These are phyloP conservation scores for Platycercus adscitus DNA, from an alignment of 2,113 vertebrate genomes.

Conservation along the genomic window DNA sequence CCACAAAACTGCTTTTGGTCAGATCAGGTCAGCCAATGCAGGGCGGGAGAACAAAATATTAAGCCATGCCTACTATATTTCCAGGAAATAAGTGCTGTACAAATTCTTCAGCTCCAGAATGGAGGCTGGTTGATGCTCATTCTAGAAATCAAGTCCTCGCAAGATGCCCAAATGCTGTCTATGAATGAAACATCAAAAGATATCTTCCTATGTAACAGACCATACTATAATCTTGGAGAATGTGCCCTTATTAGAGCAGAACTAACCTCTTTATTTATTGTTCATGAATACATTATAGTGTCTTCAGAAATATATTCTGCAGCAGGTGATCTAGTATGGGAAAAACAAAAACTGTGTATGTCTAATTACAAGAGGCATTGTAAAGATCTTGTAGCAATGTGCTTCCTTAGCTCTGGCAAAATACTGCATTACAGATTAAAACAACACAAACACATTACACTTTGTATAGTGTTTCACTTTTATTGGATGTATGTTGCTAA, in stretches of 20 bases:
- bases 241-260: slow-evolving; percentile 14
- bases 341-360: neutral
- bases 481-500: slow-evolving; percentile 58
- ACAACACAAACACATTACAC: neutral
- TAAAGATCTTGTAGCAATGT: neutral
- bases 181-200: slow-evolving; percentile 24
- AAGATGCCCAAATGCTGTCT: neutral
- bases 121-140: neutral
- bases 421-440: slow-evolving; percentile 31
- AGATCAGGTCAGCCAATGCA: neutral
- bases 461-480: slow-evolving; percentile 15
- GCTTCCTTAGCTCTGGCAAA: neutral
- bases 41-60: neutral
- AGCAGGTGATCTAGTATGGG: neutral
- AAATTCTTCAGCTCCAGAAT: neutral
- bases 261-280: slow-evolving; percentile 3
- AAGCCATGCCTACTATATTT: neutral
- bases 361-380: slow-evolving; percentile 13
- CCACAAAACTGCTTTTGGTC: neutral
- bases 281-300: neutral
- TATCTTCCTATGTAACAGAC: neutral
- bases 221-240: neutral
- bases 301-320: neutral
- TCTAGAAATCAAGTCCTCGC: neutral
- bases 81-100: neutral